Evolutionary conservation across 2,797 vertebrate species (phyloP), one percentile per base, ranked within the genome.

Genomic region (Sebastes paucispinis): DNA sequence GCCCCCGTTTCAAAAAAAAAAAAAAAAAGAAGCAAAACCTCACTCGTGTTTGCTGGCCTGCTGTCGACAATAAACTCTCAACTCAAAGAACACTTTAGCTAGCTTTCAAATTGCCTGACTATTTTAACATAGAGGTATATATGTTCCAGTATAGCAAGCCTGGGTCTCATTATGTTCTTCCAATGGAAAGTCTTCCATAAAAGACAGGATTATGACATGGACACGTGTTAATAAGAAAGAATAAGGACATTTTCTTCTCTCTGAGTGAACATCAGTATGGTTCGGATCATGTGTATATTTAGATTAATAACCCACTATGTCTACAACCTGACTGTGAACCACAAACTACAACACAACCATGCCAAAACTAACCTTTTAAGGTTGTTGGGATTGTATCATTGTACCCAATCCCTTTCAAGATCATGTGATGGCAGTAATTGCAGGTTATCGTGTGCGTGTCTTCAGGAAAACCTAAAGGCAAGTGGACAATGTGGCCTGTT

Each of bases 1-100:
- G 89, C 91, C 93, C 91, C 92, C 57, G 78, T 92, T 93, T 90
- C 69, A 54, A 54, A 55, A 22, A 55, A 55, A 55, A n/a, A 24
- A 25, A 64, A 47, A 77, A 75, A 80, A 73, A 58, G 68, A 72
- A 70, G 67, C 71, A 70, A 87, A 93, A 87, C 82, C 87, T 89
- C 86, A 83, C 64, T 86, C 80, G 69, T 91, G 90, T 94, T 93
- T 93, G 85, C 89, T 90, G 90, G 92, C 87, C 85, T 90, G 77
- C 89, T 88, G 82, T 92, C 75, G 81, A 94, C 89, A 93, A 93
- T 93, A 92, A 91, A 92, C 80, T 89, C 78, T 81, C 67, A 75
- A 86, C 80, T 89, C 69, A 75, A 87, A 82, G 81, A 76, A 62
- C 85, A 81, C 79, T 89, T 50, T 60, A 79, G 76, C 77, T 54